Evolutionary conservation across 2,113 vertebrate species (phyloP), one percentile per base, ranked within the genome.

Genomic region (Neopipo cinnamomea): DNA sequence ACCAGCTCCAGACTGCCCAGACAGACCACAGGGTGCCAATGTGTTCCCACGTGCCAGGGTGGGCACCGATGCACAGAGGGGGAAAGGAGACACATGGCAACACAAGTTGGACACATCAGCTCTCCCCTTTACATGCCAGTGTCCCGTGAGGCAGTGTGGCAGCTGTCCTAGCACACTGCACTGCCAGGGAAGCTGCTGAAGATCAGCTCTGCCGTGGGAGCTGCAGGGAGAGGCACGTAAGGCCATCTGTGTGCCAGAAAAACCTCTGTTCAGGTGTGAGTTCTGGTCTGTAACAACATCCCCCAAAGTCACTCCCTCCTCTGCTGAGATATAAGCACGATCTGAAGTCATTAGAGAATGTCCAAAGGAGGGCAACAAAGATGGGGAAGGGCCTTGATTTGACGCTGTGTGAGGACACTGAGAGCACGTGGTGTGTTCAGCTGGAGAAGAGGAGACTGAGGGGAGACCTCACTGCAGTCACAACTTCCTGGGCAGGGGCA

Each of bases 1-100:
- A 33, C 4, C 49, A 65, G 39, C n/a, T 30, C 9, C 31, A 15
- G 31, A 2, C 35, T 20, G 4, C 61, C 27, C 79, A 8, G 21
- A 30, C 13, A 77, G 30, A 7, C 5, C 24, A 35, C 37, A 1
- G 0, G 2, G 37, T 65, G 33, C 42, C 77, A 37, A 11, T 0
- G 0, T 1, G 5, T 12, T 44, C n/a, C 52, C 11, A 2, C 0
- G 0, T 28, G 44, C 33, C 3, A 6, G 46, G 12, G 12, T 8
- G 20, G 44, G 47, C 50, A 37, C 21, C 0, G 0, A 9, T 5
- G 31, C 14, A 10, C 14, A 31, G 19, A 58, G n/a, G 4, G 41
- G n/a, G 19, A 14, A 55, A 70, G 62, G 18, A 68, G n/a, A 37
- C 14, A 33, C 9, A 0, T 0, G 9, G 78, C 21, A 55, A 7